These are phyloP conservation scores for Empis livida DNA, from an alignment of 2,888 invertebrate genomes.

Conservation along the genomic window DNA sequence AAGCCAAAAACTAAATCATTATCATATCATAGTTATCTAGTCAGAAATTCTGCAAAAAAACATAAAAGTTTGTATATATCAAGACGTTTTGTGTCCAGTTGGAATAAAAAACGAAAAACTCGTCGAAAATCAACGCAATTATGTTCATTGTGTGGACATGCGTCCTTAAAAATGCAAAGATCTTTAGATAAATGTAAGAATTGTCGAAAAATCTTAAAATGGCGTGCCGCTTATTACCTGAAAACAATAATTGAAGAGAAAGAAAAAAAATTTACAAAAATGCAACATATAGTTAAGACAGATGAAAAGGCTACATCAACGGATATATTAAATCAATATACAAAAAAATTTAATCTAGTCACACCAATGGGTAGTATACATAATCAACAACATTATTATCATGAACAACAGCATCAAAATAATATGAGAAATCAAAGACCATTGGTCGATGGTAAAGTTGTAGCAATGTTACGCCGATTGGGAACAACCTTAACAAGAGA, in stretches of 20 bases:
- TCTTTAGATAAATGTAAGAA: constrained; percentile 17
- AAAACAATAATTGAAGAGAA: constrained; percentile 8
- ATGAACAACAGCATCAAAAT: constrained; percentile 3
- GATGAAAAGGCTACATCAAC: constrained; percentile 3
- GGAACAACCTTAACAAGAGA: constrained; percentile 30
- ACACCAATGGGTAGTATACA: neutral
- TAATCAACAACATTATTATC: constrained; percentile 16
- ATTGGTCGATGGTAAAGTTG: constrained; percentile 30
- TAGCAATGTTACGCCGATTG: constrained; percentile 30
- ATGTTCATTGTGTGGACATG: constrained; percentile 20
- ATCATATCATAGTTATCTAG: neutral
- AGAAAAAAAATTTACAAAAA: neutral
- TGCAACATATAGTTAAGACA: constrained; percentile 8
- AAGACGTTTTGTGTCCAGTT: constrained; percentile 8
- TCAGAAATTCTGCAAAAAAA: constrained; percentile 5
- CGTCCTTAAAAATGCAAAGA: neutral
- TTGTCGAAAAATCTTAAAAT: constrained; percentile 19
- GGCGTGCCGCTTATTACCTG: constrained; percentile 17
- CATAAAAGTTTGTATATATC: constrained; percentile 13
- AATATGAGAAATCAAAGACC: constrained; percentile 15
- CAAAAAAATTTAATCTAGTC: neutral
- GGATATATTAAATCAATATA: neutral
- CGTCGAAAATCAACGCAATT: constrained; percentile 17
- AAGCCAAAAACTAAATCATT: neutral
- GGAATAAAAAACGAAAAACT: constrained; percentile 4